phyloP scores from a whole-genome alignment of 2,888 invertebrate species.

The Hoplodrina ambigua region DNA sequence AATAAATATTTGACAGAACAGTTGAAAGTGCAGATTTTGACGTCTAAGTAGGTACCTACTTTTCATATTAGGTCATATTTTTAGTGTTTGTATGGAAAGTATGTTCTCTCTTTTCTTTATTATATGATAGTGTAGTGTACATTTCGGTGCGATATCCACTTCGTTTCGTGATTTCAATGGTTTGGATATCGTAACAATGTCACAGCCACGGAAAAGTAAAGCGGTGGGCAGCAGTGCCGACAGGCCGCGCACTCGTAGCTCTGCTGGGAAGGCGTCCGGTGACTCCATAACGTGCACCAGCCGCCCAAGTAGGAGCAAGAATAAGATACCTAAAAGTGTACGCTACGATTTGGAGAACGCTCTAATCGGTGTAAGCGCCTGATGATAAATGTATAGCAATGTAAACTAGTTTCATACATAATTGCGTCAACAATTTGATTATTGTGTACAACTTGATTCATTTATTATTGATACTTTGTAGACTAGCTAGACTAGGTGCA shows the following conservation, averaged over 20 bases:
- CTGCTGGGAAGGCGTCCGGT: conserved; percentile 61
- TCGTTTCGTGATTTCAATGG: conserved; percentile 57
- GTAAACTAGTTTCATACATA: not conserved
- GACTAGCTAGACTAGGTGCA: not conserved
- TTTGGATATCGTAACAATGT: conserved; percentile 66
- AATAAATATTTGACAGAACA: conserved; percentile 66
- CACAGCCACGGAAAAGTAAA: conserved; percentile 69
- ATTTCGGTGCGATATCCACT: conserved; percentile 40
- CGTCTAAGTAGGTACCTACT: conserved; percentile 46
- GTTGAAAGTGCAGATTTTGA: conserved; percentile 72
- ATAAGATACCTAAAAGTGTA: conserved; percentile 79
- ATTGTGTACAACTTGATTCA: not conserved
- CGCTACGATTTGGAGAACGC: conserved; percentile 85
- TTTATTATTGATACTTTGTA: not conserved
- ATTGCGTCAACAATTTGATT: not conserved
- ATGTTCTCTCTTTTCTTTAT: conserved; percentile 51
- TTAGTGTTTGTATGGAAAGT: conserved; percentile 68
- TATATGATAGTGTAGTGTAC: conserved; percentile 12
- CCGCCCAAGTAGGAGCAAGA: conserved; percentile 71
- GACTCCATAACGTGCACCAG: conserved; percentile 53
- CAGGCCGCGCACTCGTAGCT: conserved; percentile 37
- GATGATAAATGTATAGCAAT: conserved; percentile 17
- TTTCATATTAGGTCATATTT: conserved; percentile 71
- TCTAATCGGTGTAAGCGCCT: conserved; percentile 80
- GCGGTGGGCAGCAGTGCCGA: conserved; percentile 50